phyloP scores from a whole-genome alignment of 2,888 invertebrate species.

The Volucella bombylans region DNA sequence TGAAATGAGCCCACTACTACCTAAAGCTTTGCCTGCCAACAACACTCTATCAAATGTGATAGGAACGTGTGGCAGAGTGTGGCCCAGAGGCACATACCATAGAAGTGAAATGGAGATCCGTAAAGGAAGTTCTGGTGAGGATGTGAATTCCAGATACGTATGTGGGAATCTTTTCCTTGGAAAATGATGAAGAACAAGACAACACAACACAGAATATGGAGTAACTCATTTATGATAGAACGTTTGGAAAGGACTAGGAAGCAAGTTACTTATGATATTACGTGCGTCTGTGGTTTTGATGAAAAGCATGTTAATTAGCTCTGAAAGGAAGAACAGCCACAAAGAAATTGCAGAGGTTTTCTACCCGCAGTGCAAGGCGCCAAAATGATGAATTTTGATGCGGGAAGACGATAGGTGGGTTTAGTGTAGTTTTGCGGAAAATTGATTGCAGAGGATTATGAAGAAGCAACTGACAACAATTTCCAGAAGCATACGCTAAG shows the following conservation, averaged over 20 bases:
- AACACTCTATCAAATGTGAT: conserved; percentile 52
- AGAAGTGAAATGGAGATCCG: conserved; percentile 26
- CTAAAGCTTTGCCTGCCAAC: conserved; percentile 37
- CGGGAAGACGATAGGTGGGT: no score
- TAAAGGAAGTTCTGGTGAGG: conserved; percentile 38
- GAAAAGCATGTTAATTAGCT: conserved; percentile 55
- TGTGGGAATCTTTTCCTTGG: conserved; percentile 17
- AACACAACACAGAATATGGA: neutral
- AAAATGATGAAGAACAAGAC: conserved; percentile 9
- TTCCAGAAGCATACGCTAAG: no score
- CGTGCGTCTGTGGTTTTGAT: conserved; percentile 41
- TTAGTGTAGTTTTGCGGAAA: no score
- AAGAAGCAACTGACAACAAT: no score
- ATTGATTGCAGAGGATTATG: no score
- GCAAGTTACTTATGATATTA: conserved; percentile 48
- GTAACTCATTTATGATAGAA: conserved; percentile 23
- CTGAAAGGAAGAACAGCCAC: conserved; percentile 20
- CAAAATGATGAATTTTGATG: no score
- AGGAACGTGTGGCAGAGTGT: conserved; percentile 33
- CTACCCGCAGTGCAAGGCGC: no score
- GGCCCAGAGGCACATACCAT: conserved; percentile 31
- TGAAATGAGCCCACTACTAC: conserved; percentile 48
- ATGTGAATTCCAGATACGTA: conserved; percentile 31
- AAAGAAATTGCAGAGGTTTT: no score
- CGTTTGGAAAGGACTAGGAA: neutral